phyloP scores from a whole-genome alignment of 2,888 invertebrate species.

The Tetanocera ferruginea region DNA sequence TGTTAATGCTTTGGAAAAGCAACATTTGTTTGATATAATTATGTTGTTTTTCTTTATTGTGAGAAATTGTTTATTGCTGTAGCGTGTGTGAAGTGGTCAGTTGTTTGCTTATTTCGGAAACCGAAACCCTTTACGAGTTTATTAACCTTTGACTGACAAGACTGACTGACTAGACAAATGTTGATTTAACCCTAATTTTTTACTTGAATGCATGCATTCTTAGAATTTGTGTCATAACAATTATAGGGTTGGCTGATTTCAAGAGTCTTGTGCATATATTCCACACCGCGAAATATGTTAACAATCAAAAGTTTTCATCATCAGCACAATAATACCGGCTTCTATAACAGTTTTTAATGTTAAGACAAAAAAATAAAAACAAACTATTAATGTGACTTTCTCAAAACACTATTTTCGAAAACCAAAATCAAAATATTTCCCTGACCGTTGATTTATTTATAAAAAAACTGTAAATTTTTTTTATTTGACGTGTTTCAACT shows the following conservation, averaged over 20 bases:
- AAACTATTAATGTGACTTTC: not conserved
- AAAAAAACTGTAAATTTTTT: no score
- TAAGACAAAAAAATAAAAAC: no score
- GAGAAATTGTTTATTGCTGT: no score
- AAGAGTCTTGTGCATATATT: not conserved
- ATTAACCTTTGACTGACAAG: not conserved
- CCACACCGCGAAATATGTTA: not conserved
- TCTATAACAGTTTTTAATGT: no score
- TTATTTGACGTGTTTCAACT: no score
- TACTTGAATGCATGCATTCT: no score
- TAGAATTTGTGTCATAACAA: conserved; percentile 43
- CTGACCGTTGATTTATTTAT: no score
- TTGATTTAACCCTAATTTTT: no score
- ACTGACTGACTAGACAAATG: not conserved
- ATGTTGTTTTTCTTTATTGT: no score
- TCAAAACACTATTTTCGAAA: not conserved
- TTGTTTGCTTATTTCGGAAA: not conserved
- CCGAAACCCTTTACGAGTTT: not conserved
- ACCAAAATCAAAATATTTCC: no score
- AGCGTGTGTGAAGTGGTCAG: not conserved
- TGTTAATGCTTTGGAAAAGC: not conserved
- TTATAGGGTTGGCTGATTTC: conserved; percentile 52
- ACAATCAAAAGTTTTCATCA: no score
- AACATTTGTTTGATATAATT: not conserved
- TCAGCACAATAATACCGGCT: no score